These are phyloP conservation scores for Nemurella pictetii DNA, from an alignment of 2,888 invertebrate genomes.

Conservation along the genomic window DNA sequence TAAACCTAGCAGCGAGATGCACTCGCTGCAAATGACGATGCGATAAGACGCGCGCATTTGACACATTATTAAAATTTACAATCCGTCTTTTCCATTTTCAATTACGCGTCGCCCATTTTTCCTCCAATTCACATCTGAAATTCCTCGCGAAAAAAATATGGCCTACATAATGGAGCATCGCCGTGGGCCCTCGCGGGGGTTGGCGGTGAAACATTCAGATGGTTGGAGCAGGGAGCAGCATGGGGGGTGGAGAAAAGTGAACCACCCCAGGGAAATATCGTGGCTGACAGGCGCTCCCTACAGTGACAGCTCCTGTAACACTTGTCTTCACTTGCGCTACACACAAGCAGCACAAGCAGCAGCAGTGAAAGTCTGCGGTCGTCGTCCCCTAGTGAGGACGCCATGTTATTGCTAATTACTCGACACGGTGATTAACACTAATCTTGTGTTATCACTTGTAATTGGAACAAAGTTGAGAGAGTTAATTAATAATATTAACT, in stretches of 20 bases:
- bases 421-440: neutral
- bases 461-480: neutral
- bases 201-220: neutral
- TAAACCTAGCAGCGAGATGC: no score
- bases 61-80: neutral
- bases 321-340: neutral
- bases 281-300: neutral
- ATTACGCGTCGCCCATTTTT: neutral
- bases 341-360: no score
- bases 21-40: no score
- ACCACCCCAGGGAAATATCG: neutral
- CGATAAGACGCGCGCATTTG: neutral
- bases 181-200: neutral
- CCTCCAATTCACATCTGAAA: neutral
- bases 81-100: neutral
- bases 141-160: neutral
- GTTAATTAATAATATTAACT: neutral
- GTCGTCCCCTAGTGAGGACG: no score
- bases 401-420: neutral
- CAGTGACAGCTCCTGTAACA: neutral
- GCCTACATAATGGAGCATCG: neutral
- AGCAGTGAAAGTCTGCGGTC: no score
- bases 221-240: neutral
- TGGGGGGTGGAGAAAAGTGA: neutral
- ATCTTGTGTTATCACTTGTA: neutral